Base-by-base conservation (phyloP, 92 coral and sea anemone species). In the Metridium senile region DNA sequence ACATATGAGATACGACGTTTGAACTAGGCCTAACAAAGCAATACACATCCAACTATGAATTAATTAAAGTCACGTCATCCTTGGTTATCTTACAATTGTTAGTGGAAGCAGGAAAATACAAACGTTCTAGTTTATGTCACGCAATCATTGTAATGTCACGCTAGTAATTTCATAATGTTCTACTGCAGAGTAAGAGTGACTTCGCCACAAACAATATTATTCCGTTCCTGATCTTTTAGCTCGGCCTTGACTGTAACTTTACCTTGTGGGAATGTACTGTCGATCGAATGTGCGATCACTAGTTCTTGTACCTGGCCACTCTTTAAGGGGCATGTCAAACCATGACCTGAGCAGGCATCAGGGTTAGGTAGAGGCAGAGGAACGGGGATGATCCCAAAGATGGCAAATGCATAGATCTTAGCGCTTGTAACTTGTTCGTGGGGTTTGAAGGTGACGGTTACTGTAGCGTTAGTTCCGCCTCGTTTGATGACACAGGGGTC, bases 401-500 rank as follows among this genome's bases (percentile, higher is more conserved):
- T 62, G 18, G 81, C 85, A 58, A 79, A 87, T 1, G 66, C 89
- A 29, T 63, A 75, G 45, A 90, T 58, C 69, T 87, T 90, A 28
- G 86, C 69, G 67, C 79, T 65, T 39, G 95, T 83, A 27, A 87
- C 91, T 35, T 66, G 82, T 61, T 90, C 95, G 11, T 62, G 62
- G 8, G 95, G 95, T 22, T 66, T 72, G 46, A 86, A 86, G 29
- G 66, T 76, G 33, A 86, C 70, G n/a, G 81, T 82, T 11, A 76
- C 82, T 0, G 89, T 79, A 2, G 74, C 86, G 70, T 83, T 87
- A 7, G 56, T 34, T n/a, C 91, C 91, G 0, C 91, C 91, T 1
- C 68, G 75, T 62, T 90, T 90, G 57, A 90, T 78, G 30, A 83
- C 85, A 74, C 95, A 90, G 3, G 94, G 91, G 26, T 90, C 94